Conservation (phyloP, 2,888 invertebrate species). For the Ashinkailepas kermadecensis region DNA sequence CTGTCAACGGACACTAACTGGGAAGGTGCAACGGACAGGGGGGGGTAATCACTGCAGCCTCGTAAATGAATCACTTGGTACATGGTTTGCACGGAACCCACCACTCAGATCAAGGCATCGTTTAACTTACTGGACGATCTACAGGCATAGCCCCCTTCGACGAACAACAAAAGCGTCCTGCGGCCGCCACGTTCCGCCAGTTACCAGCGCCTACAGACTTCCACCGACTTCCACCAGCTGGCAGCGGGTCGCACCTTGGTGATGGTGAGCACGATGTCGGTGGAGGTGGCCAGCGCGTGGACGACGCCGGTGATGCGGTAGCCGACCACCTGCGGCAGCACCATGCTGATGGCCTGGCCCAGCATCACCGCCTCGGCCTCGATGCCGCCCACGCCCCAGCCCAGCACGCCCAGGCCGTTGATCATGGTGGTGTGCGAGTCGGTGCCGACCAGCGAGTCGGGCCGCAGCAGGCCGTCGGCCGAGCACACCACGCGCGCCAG, state of each 20-base stretch:
- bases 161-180: too few relatives aligned
- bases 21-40: too few relatives aligned
- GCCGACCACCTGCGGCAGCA: slow-evolving; percentile 91
- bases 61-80: too few relatives aligned
- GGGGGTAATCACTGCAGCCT: too few relatives aligned
- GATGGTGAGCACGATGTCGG: slow-evolving; percentile 92
- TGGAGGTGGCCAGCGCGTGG: slow-evolving; percentile 79
- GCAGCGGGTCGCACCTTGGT: slow-evolving; percentile 63
- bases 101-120: too few relatives aligned
- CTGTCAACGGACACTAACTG: too few relatives aligned
- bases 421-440: slow-evolving; percentile 99
- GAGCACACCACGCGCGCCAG: slow-evolving; percentile 79
- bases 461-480: slow-evolving; percentile 57
- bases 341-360: slow-evolving; percentile 94
- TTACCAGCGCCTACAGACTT: too few relatives aligned
- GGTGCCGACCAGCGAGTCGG: slow-evolving; percentile 91
- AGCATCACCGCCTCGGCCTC: slow-evolving; percentile 99
- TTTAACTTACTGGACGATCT: too few relatives aligned
- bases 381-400: slow-evolving; percentile 94
- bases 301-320: slow-evolving; percentile 77
- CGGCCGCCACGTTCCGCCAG: too few relatives aligned
- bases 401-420: slow-evolving; percentile 90
- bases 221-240: too few relatives aligned
- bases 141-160: too few relatives aligned
- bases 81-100: too few relatives aligned